These are phyloP conservation scores for Halichoerus grypus DNA, from an alignment of 2,113 vertebrate species.

Conservation along the genomic window DNA sequence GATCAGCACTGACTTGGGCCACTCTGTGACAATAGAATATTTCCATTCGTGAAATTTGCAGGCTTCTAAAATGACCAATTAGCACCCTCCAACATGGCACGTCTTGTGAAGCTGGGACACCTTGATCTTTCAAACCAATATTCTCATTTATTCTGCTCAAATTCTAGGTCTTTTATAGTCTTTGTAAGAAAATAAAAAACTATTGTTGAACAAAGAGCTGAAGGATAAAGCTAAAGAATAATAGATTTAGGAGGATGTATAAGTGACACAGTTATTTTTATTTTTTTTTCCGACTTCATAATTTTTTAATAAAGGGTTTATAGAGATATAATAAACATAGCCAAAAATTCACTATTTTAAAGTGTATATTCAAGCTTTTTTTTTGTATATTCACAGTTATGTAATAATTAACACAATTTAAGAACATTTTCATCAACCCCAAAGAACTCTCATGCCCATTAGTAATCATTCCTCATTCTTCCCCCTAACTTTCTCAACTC, in stretches of 20 bases:
- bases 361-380: no score
- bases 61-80: not conserved
- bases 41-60: not conserved
- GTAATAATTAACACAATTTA: no score
- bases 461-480: no score
- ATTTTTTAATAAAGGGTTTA: no score
- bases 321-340: no score
- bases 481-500: no score
- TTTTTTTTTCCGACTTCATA: no score
- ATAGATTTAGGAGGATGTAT: not conserved
- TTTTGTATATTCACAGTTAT: no score
- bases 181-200: not conserved
- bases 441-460: no score
- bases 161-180: not conserved
- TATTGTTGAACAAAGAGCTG: conserved; percentile 32
- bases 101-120: not conserved
- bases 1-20: not conserved
- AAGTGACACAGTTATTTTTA: not conserved
- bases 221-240: conserved; percentile 20
- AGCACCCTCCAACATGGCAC: not conserved
- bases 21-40: not conserved
- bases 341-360: no score
- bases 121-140: not conserved
- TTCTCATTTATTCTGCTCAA: not conserved
- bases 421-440: no score